A percentile compares a stretch with the other conserved stretches of the same genome.
phyloP scores from a whole-genome alignment of 2,888 invertebrate species.

The Nasonia oneida region DNA sequence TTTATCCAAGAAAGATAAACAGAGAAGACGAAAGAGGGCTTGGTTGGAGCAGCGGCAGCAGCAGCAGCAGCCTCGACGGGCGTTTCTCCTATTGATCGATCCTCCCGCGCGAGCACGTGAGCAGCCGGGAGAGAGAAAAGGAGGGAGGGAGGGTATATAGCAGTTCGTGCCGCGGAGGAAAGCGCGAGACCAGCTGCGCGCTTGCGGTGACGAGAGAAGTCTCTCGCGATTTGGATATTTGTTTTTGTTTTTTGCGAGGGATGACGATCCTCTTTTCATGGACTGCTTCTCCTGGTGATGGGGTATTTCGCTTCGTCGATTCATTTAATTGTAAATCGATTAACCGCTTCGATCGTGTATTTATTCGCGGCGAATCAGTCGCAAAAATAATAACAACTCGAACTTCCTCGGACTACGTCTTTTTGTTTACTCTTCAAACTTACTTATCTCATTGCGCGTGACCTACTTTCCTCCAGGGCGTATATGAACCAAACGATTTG shows the following conservation, averaged over 20 bases:
- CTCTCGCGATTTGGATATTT: background rate
- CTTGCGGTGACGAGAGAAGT: constrained; percentile 27
- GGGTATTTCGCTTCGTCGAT: background rate
- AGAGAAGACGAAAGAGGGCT: background rate
- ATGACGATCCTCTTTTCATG: background rate
- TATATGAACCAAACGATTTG: background rate
- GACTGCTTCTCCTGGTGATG: background rate
- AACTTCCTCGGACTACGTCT: background rate
- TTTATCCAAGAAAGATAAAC: constrained; percentile 39
- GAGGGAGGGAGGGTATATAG: constrained; percentile 7
- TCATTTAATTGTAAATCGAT: too few relatives aligned
- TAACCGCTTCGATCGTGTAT: too few relatives aligned
- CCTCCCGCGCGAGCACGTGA: constrained; percentile 54
- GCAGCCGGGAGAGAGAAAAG: background rate
- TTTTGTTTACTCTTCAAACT: constrained; percentile 4
- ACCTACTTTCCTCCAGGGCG: background rate
- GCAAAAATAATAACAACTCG: background rate
- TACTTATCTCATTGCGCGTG: background rate
- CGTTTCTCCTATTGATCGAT: constrained; percentile 62
- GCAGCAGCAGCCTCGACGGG: constrained; percentile 31
- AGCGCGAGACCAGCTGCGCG: constrained; percentile 53
- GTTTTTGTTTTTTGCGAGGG: background rate
- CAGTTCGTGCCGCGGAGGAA: background rate
- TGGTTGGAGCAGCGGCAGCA: background rate
- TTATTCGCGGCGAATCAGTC: too few relatives aligned